Evolutionary conservation across 2,797 vertebrate genomes (phyloP), one percentile per base, ranked within the genome.

Genomic region (Sebastes oblongus): DNA sequence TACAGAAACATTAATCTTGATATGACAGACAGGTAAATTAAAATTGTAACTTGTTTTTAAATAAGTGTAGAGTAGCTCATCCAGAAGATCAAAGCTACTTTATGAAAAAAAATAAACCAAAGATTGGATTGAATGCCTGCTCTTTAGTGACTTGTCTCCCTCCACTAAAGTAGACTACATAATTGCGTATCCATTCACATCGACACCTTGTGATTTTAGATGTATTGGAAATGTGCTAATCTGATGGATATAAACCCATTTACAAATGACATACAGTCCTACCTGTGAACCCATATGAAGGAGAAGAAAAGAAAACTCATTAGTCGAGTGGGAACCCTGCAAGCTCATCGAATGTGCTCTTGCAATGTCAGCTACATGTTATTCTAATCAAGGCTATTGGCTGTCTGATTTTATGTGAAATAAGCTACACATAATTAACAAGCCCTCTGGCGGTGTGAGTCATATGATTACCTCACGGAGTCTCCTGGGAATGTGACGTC

Each of bases 311-410:
- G 8, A 39, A 61, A 61, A 60, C 20, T 72, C n/a, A 77, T 74
- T 27, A 24, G 29, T 4, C 8, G 8, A 77, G 20, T 32, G 4
- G 54, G 14, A 79, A 79, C 13, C 50, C 59, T 81, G 81, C 75
- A 78, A 46, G 22, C 58, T 82, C 71, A 83, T 77, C 72, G 62
- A 34, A 80, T 30, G 25, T 46, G 27, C 36, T 6, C 30, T 8
- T 76, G 64, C 64, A 68, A 29, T 32, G 66, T 81, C 77, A 75
- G 76, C 77, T 68, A 58, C 54, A 84, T 29, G 62, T 86, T 66
- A 58, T 72, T 81, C 30, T 74, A 46, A 46, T 76, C 72, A 72
- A 70, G 50, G 16, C 50, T 73, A 74, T 82, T 69, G 66, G 46
- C 73, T 74, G 55, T 59, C 25, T 8, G 42, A 13, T 74, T 61